Base-by-base conservation (phyloP, 2,113 vertebrate species). In the Myxocyprinus asiaticus region DNA sequence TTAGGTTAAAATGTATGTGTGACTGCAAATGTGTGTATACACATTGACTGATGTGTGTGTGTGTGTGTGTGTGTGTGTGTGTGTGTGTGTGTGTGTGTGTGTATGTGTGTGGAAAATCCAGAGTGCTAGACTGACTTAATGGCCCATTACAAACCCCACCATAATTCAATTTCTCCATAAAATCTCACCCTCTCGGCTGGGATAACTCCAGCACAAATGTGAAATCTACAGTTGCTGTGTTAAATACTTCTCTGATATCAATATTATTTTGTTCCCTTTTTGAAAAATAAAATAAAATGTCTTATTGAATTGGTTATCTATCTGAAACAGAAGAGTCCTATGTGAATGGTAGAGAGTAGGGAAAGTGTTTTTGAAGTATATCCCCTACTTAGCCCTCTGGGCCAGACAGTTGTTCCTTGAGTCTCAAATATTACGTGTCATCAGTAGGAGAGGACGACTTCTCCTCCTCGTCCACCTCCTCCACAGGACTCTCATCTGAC, bases 141-240 rank as follows among this genome's bases (percentile, higher is more conserved):
- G 85, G 75, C 85, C 87, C 88, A 75, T 83, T 78, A 67, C 77
- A 86, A 80, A 81, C 81, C 1, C 84, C 81, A 75, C 81, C 79
- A 76, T 83, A 87, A 80, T 81, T 87, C 77, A 79, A 63, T 85
- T 77, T 55, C 78, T 78, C 87, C 82, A 70, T 87, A 84, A 82
- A 87, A 83, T 70, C 75, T 84, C 82, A 71, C 80, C 84, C 83
- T 88, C 86, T 86, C 81, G 74, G 83, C 86, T 77, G 68, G 71
- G 87, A 87, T 75, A 82, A 88, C 87, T 85, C 75, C 71, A 82
- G 82, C 81, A 74, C 72, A 82, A 86, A 70, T 83, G 91, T 82
- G 82, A 85, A 90, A 91, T 94, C 93, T 94, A 94, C 93, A 94
- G 93, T 94, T 93, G 89, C 89, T 94, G 93, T 94, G 93, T 94